Conservation (phyloP, 2,797 vertebrate genomes). For the Microcaecilia unicolor region DNA sequence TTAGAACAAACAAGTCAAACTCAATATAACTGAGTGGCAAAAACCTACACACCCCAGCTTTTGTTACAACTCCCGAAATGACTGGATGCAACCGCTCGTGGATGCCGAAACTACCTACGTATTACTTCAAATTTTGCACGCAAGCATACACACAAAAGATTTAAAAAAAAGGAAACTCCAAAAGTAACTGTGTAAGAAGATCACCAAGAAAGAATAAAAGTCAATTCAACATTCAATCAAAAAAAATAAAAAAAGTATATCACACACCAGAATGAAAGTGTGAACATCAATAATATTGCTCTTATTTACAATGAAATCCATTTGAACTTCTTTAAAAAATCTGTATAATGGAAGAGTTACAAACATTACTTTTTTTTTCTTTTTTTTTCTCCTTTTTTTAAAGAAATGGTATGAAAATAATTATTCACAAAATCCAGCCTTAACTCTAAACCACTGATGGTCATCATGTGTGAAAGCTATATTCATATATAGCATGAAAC, state of each 20-base stretch:
- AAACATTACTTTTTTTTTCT: conserved; percentile 27
- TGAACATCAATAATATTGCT: conserved; percentile 47
- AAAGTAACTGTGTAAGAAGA: no score
- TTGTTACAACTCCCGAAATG: conserved; percentile 9
- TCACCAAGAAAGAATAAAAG: conserved; percentile 26
- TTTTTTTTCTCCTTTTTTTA: conserved; percentile 22
- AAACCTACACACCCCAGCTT: background rate
- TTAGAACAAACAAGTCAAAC: conserved; percentile 11
- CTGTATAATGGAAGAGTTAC: conserved; percentile 37
- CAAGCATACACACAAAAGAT: conserved; percentile 11
- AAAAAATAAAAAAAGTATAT: conserved; percentile 19
- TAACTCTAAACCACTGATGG: conserved; percentile 42
- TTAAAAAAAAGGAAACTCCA: background rate
- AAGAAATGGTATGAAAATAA: conserved; percentile 58
- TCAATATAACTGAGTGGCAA: background rate
- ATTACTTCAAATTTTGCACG: conserved; percentile 33
- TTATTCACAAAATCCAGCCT: conserved; percentile 53
- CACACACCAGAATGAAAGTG: conserved; percentile 43
- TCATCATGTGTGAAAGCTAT: conserved; percentile 53
- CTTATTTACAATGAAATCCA: conserved; percentile 49
- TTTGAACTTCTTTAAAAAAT: conserved; percentile 18
- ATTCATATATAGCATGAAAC: conserved; percentile 66
- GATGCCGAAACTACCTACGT: conserved; percentile 5
- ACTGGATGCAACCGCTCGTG: conserved; percentile 25
- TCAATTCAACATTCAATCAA: conserved; percentile 24